Evolutionary conservation across 2,797 vertebrate species (phyloP).

Genomic region (Acanthornis magna): DNA sequence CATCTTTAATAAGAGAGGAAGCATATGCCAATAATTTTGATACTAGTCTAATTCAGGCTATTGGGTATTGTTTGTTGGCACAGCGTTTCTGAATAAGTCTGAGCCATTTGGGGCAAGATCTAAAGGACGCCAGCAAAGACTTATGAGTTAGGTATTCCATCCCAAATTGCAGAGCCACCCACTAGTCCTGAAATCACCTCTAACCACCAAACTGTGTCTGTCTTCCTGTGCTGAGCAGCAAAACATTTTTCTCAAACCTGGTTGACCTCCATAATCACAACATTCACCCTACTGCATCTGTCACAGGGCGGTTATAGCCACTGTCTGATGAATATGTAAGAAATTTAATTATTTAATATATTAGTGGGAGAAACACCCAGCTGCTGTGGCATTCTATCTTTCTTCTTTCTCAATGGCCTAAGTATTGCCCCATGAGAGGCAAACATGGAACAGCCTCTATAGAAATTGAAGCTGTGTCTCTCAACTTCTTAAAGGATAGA

Average conservation of each 20-base stretch:
- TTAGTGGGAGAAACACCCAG: neutral
- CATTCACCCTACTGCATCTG: neutral
- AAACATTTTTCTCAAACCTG: neutral
- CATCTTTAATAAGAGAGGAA: neutral
- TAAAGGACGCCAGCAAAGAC: neutral
- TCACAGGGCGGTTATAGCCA: neutral
- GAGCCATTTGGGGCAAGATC: neutral
- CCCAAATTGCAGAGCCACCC: neutral
- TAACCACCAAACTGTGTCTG: neutral
- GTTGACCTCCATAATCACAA: neutral
- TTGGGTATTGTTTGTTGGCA: neutral
- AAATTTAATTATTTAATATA: neutral
- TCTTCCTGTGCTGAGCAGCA: neutral
- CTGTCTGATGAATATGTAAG: neutral
- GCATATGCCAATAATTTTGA: neutral
- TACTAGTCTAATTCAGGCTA: neutral
- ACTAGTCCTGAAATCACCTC: neutral
- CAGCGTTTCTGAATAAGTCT: neutral
- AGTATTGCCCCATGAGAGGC: neutral
- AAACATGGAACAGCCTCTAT: rapidly evolving
- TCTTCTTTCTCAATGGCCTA: neutral
- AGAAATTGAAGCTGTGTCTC: neutral
- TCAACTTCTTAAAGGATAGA: neutral
- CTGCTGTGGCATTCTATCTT: neutral
- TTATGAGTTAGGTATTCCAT: neutral